Base-by-base conservation (phyloP, 1,140 invertebrate genomes). In the Oedothorax gibbosus region DNA sequence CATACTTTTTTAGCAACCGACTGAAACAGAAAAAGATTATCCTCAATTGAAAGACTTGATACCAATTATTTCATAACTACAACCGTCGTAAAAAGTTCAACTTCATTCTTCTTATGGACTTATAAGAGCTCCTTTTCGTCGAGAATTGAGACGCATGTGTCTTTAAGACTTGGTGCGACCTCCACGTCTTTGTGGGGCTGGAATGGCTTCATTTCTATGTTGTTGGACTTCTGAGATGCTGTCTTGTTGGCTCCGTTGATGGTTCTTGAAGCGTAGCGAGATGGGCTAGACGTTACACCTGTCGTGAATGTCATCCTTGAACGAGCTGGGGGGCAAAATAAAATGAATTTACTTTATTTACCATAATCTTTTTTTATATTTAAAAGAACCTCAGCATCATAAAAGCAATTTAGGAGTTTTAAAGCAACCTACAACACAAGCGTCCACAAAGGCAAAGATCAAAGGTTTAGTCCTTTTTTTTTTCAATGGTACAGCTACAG, bases 261-360 rank as follows among this genome's bases (percentile, higher is more conserved):
- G 12, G 56, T 82, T 60, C 53, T 64, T 15, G 80, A 82, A 15
- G 80, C 53, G 11, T 54, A 64, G 10, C 80, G 68, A 7, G 80
- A 73, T 14, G 80, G 80, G 21, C 68, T 82, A 49, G 79, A 82
- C 21, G 64, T 82, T 5, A 82, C 56, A 51, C 79, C 79, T 18
- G 79, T 72, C 12, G 79, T 82, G 68, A 82, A 82, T 12, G 79
- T 82, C 56, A 82, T 21, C 35, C 79, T 60, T 72, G 79, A 72
- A 57, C 79, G 68, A n/a, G 65, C 79, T 82, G 57, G 8, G 73
- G 73, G 73, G 14, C 62, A 14, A 57, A 21, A 66, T 11, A 21
- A 21, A n/a, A 66, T 11, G 3, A 60, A 60, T 5, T 60, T 60
- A 60, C 35, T 35, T 35, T 35, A 35, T 35, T 35, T 35, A 35